Evolutionary conservation across 2,888 invertebrate genomes (phyloP).

Genomic region (Protophormia terraenovae): DNA sequence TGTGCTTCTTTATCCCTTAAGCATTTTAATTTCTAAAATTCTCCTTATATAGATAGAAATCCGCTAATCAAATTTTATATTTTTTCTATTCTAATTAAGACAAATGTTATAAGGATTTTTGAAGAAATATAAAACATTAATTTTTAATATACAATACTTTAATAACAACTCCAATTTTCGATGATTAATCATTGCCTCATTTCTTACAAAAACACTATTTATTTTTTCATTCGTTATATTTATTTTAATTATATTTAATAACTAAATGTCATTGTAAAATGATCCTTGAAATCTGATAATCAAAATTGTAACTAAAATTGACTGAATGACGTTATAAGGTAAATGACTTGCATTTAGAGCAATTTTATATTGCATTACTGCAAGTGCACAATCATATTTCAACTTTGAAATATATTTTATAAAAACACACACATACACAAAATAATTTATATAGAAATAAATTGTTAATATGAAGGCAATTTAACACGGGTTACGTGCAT

Average conservation of each 20-base stretch:
- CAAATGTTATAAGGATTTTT: too few species aligned
- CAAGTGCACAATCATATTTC: slow-evolving; percentile 40
- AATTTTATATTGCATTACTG: slow-evolving; percentile 21
- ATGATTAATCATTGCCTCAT: too few species aligned
- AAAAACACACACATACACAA: neutral
- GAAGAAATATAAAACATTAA: too few species aligned
- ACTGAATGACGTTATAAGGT: slow-evolving; percentile 24
- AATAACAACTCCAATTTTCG: too few species aligned
- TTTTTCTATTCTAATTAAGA: too few species aligned
- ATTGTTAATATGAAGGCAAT: slow-evolving; percentile 60
- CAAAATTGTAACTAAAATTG: slow-evolving; percentile 16
- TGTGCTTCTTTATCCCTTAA: too few species aligned
- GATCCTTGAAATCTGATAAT: slow-evolving; percentile 35
- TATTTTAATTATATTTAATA: neutral
- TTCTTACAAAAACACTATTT: too few species aligned
- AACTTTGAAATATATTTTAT: slow-evolving; percentile 37
- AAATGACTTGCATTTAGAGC: slow-evolving; percentile 46
- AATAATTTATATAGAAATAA: slow-evolving; percentile 10
- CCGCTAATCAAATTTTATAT: too few species aligned
- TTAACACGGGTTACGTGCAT: slow-evolving; percentile 57
- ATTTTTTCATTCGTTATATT: neutral
- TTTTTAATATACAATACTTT: too few species aligned
- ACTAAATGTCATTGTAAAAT: neutral
- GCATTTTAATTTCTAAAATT: too few species aligned
- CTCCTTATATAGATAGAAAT: too few species aligned